Conservation (phyloP, 2,888 invertebrate species). For the Dynastes hyllus region DNA sequence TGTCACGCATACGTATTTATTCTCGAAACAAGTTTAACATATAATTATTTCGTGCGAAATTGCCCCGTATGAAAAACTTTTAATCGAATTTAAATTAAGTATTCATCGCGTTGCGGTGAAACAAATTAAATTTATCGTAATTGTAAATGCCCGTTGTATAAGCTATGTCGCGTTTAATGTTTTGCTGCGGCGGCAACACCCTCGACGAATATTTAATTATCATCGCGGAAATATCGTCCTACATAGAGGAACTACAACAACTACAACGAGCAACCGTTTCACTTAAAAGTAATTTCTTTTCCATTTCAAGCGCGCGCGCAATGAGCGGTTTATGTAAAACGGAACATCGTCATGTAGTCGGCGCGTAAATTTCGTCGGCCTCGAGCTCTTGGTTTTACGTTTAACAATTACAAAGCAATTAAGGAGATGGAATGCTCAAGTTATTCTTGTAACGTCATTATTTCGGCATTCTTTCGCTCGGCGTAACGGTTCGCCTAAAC, state of each 20-base stretch:
- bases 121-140: conserved; percentile 27
- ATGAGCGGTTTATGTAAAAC: not conserved
- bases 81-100: conserved; percentile 21
- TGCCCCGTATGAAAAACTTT: conserved; percentile 4
- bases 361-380: not conserved
- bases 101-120: conserved; percentile 20
- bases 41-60: conserved; percentile 8
- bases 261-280: not conserved
- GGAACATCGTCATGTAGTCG: not conserved
- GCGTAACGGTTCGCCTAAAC: not conserved
- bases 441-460: conserved; percentile 15
- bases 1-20: not conserved
- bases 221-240: not conserved
- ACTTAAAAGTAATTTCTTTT: conserved; percentile 29
- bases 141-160: conserved; percentile 24
- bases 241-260: too few species aligned
- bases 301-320: not conserved
- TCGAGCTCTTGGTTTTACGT: not conserved
- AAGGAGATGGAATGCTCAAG: conserved; percentile 5
- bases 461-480: conserved; percentile 12
- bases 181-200: conserved; percentile 19
- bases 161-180: conserved; percentile 8
- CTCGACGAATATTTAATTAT: conserved; percentile 33
- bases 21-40: conserved; percentile 9
- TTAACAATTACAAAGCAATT: conserved; percentile 24